A percentile compares a stretch with the other conserved stretches of the same genome.
phyloP scores from a whole-genome alignment of 2,797 vertebrate species.

The Melanotaenia boesemani region DNA sequence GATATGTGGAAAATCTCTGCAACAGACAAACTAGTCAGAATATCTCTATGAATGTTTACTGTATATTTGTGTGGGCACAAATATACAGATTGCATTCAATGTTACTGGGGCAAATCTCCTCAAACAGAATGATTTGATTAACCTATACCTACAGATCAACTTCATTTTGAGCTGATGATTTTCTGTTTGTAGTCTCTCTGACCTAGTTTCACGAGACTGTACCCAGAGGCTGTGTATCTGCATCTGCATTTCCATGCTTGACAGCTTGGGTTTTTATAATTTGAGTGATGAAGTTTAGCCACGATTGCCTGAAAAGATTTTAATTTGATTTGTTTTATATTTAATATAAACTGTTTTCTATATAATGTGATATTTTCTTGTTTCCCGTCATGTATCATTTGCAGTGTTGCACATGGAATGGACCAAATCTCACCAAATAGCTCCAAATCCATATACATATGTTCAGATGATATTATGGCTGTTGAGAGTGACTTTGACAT shows the following conservation, averaged over 20 bases:
- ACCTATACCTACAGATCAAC: slow-evolving; percentile 23
- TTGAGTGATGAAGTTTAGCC: slow-evolving; percentile 3
- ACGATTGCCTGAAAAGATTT: background rate
- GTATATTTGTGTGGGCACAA: slow-evolving; percentile 11
- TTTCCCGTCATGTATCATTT: background rate
- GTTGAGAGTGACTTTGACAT: background rate
- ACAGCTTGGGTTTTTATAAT: background rate
- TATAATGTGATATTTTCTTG: background rate
- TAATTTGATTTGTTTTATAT: background rate
- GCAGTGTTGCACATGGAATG: background rate
- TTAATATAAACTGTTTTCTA: background rate
- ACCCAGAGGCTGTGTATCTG: slow-evolving; percentile 24
- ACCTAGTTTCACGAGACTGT: slow-evolving; percentile 46
- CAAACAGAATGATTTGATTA: slow-evolving; percentile 10
- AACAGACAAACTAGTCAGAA: slow-evolving; percentile 1
- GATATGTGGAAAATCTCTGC: background rate
- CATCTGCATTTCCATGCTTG: slow-evolving; percentile 15
- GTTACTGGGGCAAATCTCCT: slow-evolving; percentile 11
- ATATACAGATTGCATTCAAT: slow-evolving; percentile 6
- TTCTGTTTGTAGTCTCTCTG: slow-evolving; percentile 48
- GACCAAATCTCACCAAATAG: background rate
- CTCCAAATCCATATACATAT: background rate
- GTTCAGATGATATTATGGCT: background rate
- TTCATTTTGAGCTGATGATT: slow-evolving; percentile 23
- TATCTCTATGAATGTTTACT: slow-evolving; percentile 3